Evolutionary conservation across 1,140 invertebrate species (phyloP), one percentile per base, ranked within the genome.

Genomic region (Zaprionus taronus): DNA sequence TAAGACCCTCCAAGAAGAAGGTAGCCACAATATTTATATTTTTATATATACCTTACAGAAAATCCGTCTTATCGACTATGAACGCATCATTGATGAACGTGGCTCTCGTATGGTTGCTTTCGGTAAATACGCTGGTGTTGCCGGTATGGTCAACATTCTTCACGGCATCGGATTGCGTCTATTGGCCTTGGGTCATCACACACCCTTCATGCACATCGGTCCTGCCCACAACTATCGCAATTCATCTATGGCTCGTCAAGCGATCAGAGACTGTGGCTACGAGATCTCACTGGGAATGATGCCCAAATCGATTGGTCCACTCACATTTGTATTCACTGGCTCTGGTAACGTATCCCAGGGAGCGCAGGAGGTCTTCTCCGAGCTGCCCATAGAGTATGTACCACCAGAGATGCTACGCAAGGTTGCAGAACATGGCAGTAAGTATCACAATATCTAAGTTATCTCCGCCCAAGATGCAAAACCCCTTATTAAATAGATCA

Each of bases 191-290:
- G 99, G 99, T 2, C 99, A 99, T 93, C 99, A 99, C 91, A 99
- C 99, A 0, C 99, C 99, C 1, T 99, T 99, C 91, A 99, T 99
- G 98, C 98, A 99, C 91, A 98, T 99, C 76, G 99, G 99, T 7
- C 97, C 98, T 15, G 98, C 99, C 0, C 99, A 99, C 89, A 99
- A 99, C 93, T 99, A 99, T 93, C 94, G 98, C 22, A 99, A 98
- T 92, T 99, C 97, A 0, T 98, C 98, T 70, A 99, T 99, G 97
- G 99, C 99, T 0, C 95, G 97, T 28, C 99, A 99, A 93, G 98
- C 98, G 0, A 97, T 99, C 14, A 93, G 99, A 56, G 99, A 99
- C 93, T 98, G 98, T 38, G 99, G 99, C 0, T 99, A 99, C 92
- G 99, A 99, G 94, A 99, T 99, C 47, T 96, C 99, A 1, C 93